These are phyloP conservation scores for Leucoma salicis DNA, from an alignment of 2,888 invertebrate species.

Conservation along the genomic window DNA sequence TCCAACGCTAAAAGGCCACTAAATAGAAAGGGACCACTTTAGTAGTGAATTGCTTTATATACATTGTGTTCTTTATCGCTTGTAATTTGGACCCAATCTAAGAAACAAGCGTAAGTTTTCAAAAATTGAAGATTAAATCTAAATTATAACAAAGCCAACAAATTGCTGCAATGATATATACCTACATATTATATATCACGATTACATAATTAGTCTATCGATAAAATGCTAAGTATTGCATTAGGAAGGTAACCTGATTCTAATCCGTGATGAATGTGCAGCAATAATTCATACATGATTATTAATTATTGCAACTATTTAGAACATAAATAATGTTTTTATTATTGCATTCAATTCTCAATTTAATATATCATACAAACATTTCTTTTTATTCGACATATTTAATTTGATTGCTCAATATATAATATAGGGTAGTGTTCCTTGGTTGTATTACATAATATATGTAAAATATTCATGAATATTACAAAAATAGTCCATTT, in stretches of 20 bases:
- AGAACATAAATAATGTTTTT: slow-evolving; percentile 24
- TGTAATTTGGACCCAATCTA: slow-evolving; percentile 23
- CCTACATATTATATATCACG: slow-evolving; percentile 12
- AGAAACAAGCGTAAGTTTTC: slow-evolving; percentile 35
- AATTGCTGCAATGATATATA: slow-evolving; percentile 24
- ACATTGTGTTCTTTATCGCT: slow-evolving; percentile 13
- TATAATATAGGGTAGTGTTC: slow-evolving; percentile 28
- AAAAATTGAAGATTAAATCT: no score
- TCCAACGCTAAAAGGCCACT: slow-evolving; percentile 47
- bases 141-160: no score
- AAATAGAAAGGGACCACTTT: slow-evolving; percentile 39
- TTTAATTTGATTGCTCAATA: slow-evolving; percentile 27
- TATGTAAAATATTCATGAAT: slow-evolving; percentile 54
- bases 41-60: slow-evolving; percentile 17
- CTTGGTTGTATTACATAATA: slow-evolving; percentile 23
- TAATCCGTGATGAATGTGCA: no score
- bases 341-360: slow-evolving; percentile 35
- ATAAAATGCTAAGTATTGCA: slow-evolving; percentile 57
- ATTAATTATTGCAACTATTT: slow-evolving; percentile 53
- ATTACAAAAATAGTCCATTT: slow-evolving; percentile 79
- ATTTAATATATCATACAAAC: slow-evolving; percentile 59
- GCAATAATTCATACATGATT: no score
- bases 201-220: slow-evolving; percentile 34
- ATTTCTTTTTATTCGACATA: slow-evolving; percentile 40
- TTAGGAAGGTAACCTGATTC: slow-evolving; percentile 47